Evolutionary conservation across 2,113 vertebrate species (phyloP).

Genomic region (Benitochromis conjunctus): DNA sequence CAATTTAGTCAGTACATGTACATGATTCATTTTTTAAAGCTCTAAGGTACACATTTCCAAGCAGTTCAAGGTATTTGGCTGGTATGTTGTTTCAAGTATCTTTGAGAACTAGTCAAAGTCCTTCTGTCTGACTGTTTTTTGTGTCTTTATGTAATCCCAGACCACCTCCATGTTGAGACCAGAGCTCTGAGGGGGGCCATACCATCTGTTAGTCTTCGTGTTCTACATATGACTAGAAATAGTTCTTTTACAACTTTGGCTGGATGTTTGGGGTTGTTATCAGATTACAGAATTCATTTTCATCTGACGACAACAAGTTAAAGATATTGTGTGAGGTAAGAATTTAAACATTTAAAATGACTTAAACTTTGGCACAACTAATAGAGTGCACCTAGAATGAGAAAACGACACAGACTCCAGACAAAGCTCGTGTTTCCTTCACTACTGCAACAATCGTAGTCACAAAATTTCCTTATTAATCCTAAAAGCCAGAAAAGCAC

Average conservation of each 20-base stretch:
- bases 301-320: not conserved
- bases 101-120: not conserved
- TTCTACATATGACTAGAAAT: not conserved
- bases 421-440: not conserved
- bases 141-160: not conserved
- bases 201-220: not conserved
- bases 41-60: not conserved
- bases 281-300: not conserved
- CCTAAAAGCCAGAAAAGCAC: not conserved
- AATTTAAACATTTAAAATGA: not conserved
- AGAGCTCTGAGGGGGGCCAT: not conserved
- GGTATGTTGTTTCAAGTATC: not conserved
- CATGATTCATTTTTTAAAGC: not conserved
- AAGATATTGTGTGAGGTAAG: not conserved
- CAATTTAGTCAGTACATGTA: not conserved
- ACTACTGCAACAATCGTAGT: not conserved
- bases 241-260: not conserved
- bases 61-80: not conserved
- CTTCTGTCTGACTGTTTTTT: not conserved
- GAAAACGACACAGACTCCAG: not conserved
- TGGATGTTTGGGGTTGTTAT: not conserved
- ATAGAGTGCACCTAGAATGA: not conserved
- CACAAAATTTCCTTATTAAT: not conserved
- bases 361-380: not conserved
- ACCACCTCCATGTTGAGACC: not conserved